Base-by-base conservation (phyloP, 2,888 invertebrate genomes). In the Tipula unca region DNA sequence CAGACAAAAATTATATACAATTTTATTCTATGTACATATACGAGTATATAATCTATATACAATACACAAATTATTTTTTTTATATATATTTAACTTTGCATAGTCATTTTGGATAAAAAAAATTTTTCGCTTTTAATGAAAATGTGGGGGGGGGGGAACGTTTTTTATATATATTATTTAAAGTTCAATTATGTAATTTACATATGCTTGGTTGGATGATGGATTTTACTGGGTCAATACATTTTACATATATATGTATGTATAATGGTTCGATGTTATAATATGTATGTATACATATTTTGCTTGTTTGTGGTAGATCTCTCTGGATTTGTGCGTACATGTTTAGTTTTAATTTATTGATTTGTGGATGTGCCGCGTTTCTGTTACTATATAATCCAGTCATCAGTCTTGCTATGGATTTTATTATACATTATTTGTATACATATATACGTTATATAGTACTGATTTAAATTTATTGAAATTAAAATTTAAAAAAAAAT, bases 151-250 rank as follows among this genome's bases (percentile, higher is more conserved):
- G 25, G 13, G 48, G 48, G n/a, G 17, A 20, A 48, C 48, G 10
- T 17, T 48, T 48, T 69, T 69, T 25, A 25, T 69, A 25, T 25
- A 69, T 69, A 25, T 69, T 69, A 69, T 69, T 69, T 69, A 69
- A 69, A 69, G 69, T 69, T 69, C 69, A 69, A 69, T 69, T 69
- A 69, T 69, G 69, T 69, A 69, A 69, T 69, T 69, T 69, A 69
- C 69, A 69, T 69, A 69, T 69, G 69, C 69, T 69, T 69, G 69
- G 69, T 25, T 25, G 69, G 25, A 69, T 69, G 69, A 69, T 69
- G 25, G 69, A 69, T 69, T 69, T 69, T 25, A 69, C 10, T 69
- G 69, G 69, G 69, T 69, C 69, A 69, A 69, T 69, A 69, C 25
- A 69, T 17, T 48, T 48, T 48, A 17, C 48, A 48, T 48, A 1